phyloP scores from a whole-genome alignment of 1,140 invertebrate genomes.

The Dendrolimus punctatus region DNA sequence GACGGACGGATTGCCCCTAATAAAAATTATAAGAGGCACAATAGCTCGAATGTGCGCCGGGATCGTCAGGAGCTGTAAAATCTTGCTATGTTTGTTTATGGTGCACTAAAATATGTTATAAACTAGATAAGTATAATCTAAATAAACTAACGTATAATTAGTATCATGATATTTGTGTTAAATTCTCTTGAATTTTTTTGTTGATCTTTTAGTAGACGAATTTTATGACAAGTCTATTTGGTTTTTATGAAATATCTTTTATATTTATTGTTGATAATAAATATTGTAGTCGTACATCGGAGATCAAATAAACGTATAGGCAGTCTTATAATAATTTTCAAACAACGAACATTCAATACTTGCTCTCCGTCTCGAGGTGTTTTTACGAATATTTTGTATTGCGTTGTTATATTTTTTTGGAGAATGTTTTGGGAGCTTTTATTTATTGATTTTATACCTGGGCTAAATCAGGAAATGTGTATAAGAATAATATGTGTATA shows the following conservation, averaged over 20 bases:
- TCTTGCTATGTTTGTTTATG: slow-evolving; percentile 70
- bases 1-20: slow-evolving; percentile 68
- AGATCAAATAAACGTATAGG: not conserved
- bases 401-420: slow-evolving; percentile 68
- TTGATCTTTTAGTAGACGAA: slow-evolving; percentile 21
- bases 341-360: slow-evolving; percentile 61
- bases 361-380: slow-evolving; percentile 51
- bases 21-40: slow-evolving; percentile 72
- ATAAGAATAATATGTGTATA: slow-evolving; percentile 38
- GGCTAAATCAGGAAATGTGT: slow-evolving; percentile 55
- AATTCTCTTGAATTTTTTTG: slow-evolving; percentile 21
- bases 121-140: slow-evolving; percentile 68
- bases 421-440: slow-evolving; percentile 60
- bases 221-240: too few species aligned
- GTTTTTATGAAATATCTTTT: too few species aligned
- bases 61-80: slow-evolving; percentile 65
- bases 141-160: slow-evolving; percentile 67
- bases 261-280: too few species aligned
- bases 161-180: slow-evolving; percentile 48
- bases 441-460: slow-evolving; percentile 64
- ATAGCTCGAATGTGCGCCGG: slow-evolving; percentile 60
- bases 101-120: slow-evolving; percentile 70
- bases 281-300: too few species aligned
- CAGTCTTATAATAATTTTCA: slow-evolving; percentile 58
- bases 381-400: slow-evolving; percentile 60